Percentiles rank a stretch among this genome's conserved stretches.
Conservation (phyloP, 2,888 invertebrate genomes). For the Euplagia quadripunctaria region DNA sequence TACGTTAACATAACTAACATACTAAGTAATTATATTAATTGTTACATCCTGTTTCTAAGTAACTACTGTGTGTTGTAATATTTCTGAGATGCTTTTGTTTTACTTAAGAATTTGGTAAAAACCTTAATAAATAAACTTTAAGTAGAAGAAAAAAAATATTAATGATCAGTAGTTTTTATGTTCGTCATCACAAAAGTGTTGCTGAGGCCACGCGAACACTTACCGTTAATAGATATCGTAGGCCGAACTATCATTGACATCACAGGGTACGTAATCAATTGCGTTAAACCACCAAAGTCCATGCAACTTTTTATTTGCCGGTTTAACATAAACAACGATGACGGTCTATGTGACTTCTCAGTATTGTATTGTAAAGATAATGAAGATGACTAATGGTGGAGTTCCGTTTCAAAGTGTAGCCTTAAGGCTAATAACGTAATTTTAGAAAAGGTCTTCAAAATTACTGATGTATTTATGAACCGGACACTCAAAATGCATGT, state of each 20-base stretch:
- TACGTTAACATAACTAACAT: background rate
- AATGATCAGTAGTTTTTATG: background rate
- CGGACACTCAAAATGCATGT: conserved; percentile 1
- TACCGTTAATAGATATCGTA: conserved; percentile 13
- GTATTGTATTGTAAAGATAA: conserved; percentile 19
- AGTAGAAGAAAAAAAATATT: background rate
- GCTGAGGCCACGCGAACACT: conserved; percentile 23
- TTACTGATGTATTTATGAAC: conserved; percentile 4
- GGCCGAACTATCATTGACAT: conserved; percentile 34
- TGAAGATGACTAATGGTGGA: conserved; percentile 22
- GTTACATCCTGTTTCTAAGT: conserved; percentile 4
- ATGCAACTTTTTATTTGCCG: conserved; percentile 36
- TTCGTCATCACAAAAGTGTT: background rate
- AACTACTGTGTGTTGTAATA: conserved; percentile 4
- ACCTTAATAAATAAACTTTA: background rate
- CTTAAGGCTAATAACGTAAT: conserved; percentile 3
- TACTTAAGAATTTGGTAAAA: background rate
- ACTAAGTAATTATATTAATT: background rate
- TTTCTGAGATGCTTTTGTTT: background rate
- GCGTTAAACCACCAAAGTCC: conserved; percentile 39
- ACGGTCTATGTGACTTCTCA: conserved; percentile 11
- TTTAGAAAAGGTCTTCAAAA: conserved; percentile 7
- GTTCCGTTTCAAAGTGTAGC: conserved; percentile 32
- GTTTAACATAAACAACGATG: conserved; percentile 12
- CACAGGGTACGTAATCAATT: conserved; percentile 33